Base-by-base conservation (phyloP, 2,113 vertebrate genomes). In the Nycticebus coucang region DNA sequence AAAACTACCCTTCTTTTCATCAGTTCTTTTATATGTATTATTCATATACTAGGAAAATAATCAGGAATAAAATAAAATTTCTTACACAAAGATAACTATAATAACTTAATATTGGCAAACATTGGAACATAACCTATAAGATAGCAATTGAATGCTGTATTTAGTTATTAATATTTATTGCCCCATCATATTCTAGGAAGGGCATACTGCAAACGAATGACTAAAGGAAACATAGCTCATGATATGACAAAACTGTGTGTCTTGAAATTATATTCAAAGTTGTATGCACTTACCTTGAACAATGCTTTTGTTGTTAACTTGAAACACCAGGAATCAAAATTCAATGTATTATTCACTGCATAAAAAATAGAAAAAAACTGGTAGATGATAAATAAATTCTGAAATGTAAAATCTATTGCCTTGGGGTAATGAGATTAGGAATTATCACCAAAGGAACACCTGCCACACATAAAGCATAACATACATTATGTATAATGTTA, bases 21-120 rank as follows among this genome's bases (percentile, higher is more conserved):
- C 53, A 93, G 84, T 55, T 83, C 17, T 17, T 69, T 79, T 87
- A 82, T 68, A 37, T 66, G 75, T 92, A 81, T 35, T 92, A 81
- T 35, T 12, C 50, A 53, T 60, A 77, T 69, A 77, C 18, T 37
- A 92, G 69, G 26, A 37, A 84, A 78, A 88, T 74, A 75, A 85
- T 78, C 37, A 83, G 22, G 77, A 59, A 22, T 55, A 10, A 83
- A 83, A 11, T 62, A 33, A 87, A 59, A 81, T 30, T 68, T 68
- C 50, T 92, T 75, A 6, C 59, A 59, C 33, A 88, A 92, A 95
- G 78, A 77, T 78, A 26, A 35, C 18, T 4, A 35, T 35, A 3
- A 60, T 60, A 68, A 74, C 35, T 82, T 92, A 82, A 33, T 28
- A 60, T 77, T 82, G 55, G 26, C 50, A 57, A 93, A 35, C 71